A percentile compares a stretch with the other conserved stretches of the same genome.
Conservation (phyloP, 2,888 invertebrate species). For the Athrips mouffetella region DNA sequence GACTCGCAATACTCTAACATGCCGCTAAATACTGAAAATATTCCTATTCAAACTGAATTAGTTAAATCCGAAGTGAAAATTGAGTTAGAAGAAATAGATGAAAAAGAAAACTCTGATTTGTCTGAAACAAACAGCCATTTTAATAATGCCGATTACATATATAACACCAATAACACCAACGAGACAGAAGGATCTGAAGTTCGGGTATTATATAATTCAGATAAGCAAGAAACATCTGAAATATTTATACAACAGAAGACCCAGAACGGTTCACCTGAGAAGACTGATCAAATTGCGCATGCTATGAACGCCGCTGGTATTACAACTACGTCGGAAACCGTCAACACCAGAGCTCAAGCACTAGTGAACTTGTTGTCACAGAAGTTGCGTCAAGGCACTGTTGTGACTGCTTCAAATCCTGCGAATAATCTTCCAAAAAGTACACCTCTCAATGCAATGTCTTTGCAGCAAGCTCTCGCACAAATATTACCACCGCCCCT, state of each 20-base stretch:
- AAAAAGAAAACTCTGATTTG: slow-evolving; percentile 36
- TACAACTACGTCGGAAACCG: slow-evolving; percentile 42
- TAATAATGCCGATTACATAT: slow-evolving; percentile 38
- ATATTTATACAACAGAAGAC: slow-evolving; percentile 29
- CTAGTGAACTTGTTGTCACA: slow-evolving; percentile 75
- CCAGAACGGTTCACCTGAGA: slow-evolving; percentile 45
- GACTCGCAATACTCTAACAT: slow-evolving; percentile 39
- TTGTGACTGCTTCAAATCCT: slow-evolving; percentile 35
- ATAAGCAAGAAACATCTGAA: slow-evolving; percentile 22
- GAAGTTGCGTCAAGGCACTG: slow-evolving; percentile 58
- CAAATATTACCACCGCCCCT: slow-evolving; percentile 68
- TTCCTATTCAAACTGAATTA: slow-evolving; percentile 44
- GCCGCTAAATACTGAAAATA: slow-evolving; percentile 37
- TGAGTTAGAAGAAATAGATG: slow-evolving; percentile 51
- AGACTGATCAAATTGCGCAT: slow-evolving; percentile 65
- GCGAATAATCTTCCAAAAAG: slow-evolving; percentile 54
- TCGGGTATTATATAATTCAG: slow-evolving; percentile 26
- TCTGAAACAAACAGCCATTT: slow-evolving; percentile 31
- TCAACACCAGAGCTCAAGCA: slow-evolving; percentile 50
- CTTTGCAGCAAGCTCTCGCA: slow-evolving; percentile 69
- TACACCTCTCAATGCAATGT: slow-evolving; percentile 59
- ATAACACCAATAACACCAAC: slow-evolving; percentile 28
- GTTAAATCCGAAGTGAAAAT: slow-evolving; percentile 49
- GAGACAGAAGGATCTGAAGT: slow-evolving; percentile 26
- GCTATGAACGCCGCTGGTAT: slow-evolving; percentile 72